Evolutionary conservation across 1,140 invertebrate species (phyloP).

Genomic region (Delia radicum): DNA sequence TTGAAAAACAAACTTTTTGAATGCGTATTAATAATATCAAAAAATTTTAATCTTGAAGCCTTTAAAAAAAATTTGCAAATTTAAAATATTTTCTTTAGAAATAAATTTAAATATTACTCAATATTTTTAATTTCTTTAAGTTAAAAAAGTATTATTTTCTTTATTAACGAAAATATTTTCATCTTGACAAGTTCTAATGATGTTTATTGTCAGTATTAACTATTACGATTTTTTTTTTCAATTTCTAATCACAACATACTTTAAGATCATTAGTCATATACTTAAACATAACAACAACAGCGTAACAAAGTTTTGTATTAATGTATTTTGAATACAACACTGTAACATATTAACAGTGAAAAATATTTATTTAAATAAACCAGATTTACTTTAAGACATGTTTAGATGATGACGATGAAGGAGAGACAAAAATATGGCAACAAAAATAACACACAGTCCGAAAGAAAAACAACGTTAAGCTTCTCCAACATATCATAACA

Average conservation of each 20-base stretch:
- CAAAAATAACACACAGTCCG: background rate
- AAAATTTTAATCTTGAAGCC: no score
- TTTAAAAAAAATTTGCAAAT: no score
- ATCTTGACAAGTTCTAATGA: conserved; percentile 10
- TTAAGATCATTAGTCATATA: conserved; percentile 30
- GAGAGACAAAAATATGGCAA: background rate
- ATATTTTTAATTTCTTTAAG: no score
- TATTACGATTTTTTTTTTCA: background rate
- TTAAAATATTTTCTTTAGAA: no score
- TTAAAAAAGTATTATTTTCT: background rate
- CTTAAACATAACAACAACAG: conserved; percentile 35
- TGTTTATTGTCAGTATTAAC: conserved; percentile 14
- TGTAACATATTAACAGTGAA: background rate
- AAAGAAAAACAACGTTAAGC: background rate
- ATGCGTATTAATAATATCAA: no score
- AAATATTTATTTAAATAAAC: background rate
- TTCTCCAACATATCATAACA: conserved; percentile 21
- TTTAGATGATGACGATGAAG: background rate
- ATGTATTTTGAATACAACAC: background rate
- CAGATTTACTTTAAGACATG: conserved; percentile 3
- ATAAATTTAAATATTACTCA: no score
- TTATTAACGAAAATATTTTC: background rate
- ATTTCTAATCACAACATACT: conserved; percentile 25
- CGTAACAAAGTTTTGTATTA: background rate
- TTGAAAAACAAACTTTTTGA: no score